Conservation (phyloP, 2,113 vertebrate genomes). For the Scalopus aquaticus region DNA sequence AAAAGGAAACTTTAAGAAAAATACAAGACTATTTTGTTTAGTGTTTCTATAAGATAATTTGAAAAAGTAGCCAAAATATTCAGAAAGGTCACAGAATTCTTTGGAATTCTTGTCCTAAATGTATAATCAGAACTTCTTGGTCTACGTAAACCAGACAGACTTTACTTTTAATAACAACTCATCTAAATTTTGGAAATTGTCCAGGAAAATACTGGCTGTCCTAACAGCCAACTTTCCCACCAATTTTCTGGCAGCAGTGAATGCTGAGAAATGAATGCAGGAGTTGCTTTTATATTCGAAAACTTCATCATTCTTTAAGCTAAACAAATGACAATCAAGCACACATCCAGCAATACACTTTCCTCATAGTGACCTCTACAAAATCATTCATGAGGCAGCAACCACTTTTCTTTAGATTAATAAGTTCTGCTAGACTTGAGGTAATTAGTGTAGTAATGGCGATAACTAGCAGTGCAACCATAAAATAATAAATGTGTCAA, state of each 20-base stretch:
- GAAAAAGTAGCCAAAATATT: constrained; percentile 27
- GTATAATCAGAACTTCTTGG: constrained; percentile 25
- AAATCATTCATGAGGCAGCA: neutral
- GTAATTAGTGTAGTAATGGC: constrained; percentile 67
- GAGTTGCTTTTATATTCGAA: constrained; percentile 41
- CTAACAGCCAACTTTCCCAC: constrained; percentile 57
- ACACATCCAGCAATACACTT: constrained; percentile 9
- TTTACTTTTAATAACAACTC: constrained; percentile 65
- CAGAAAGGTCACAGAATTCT: neutral
- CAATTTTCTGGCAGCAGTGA: constrained; percentile 45
- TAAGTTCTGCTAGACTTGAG: constrained; percentile 66
- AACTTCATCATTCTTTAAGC: constrained; percentile 28
- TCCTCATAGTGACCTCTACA: constrained; percentile 7
- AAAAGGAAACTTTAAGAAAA: neutral
- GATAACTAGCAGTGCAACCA: constrained; percentile 28
- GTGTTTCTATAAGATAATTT: neutral
- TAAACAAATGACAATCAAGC: constrained; percentile 67
- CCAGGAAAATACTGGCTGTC: constrained; percentile 37
- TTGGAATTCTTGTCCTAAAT: constrained; percentile 12
- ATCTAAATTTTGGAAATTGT: constrained; percentile 64
- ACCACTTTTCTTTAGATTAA: constrained; percentile 56
- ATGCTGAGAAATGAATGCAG: constrained; percentile 38
- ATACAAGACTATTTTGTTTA: neutral
- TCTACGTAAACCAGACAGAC: constrained; percentile 52
- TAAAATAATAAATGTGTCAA: constrained; percentile 59